phyloP scores from a whole-genome alignment of 2,888 invertebrate genomes.

The Rhagonycha fulva region DNA sequence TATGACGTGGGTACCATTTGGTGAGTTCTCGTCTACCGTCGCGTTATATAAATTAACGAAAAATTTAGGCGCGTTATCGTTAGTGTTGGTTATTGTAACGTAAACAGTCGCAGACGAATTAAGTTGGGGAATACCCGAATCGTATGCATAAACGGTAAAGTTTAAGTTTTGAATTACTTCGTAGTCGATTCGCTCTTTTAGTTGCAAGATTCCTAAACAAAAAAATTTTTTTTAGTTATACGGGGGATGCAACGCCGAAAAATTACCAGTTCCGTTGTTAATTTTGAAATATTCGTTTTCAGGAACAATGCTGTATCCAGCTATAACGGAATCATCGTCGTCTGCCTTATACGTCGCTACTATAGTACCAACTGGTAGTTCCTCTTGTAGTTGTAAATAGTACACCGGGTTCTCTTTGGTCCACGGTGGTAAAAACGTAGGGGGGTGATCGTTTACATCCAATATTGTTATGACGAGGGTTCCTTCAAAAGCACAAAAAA shows the following conservation, averaged over 20 bases:
- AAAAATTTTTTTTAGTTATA: conserved; percentile 6
- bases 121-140: conserved; percentile 84
- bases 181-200: conserved; percentile 80
- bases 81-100: conserved; percentile 80
- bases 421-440: conserved; percentile 76
- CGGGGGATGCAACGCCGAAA: background rate
- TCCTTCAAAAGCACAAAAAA: conserved; percentile 52
- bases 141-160: conserved; percentile 81
- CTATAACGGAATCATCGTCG: conserved; percentile 83
- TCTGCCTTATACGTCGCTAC: conserved; percentile 78
- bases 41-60: conserved; percentile 69
- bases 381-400: conserved; percentile 74
- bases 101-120: conserved; percentile 77
- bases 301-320: conserved; percentile 72
- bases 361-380: conserved; percentile 78
- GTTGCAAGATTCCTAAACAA: conserved; percentile 71
- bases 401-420: conserved; percentile 66
- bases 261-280: conserved; percentile 75
- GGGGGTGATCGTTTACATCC: conserved; percentile 72
- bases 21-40: conserved; percentile 75
- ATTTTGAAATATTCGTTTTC: conserved; percentile 78
- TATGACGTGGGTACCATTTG: conserved; percentile 71
- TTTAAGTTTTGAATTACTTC: conserved; percentile 76
- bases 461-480: conserved; percentile 70
- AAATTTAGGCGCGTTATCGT: conserved; percentile 87